Base-by-base conservation (phyloP, 2,888 invertebrate genomes). In the Drosophila prolongata region DNA sequence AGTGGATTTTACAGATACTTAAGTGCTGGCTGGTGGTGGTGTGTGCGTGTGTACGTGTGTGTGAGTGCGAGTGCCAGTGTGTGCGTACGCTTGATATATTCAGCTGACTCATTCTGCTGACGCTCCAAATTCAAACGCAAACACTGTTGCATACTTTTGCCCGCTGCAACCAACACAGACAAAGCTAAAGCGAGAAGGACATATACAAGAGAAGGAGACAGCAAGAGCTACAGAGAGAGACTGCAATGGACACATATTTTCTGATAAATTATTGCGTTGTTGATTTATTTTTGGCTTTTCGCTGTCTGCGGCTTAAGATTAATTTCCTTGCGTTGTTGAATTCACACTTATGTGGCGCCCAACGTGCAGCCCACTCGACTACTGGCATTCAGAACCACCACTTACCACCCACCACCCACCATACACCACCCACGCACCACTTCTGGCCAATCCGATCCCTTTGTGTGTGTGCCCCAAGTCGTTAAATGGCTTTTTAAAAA, bases 281-380 rank as follows among this genome's bases (percentile, higher is more conserved):
- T 87, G 86, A 87, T 87, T 87, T 87, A 87, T 87, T 88, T 88
- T 87, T 85, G 86, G 86, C 86, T 89, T 88, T 88, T 85, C 86
- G 81, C 88, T 85, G 89, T 89, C 90, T 88, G 89, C 89, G 85
- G 88, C 90, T 90, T 83, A 81, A 88, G 89, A 89, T 89, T 89
- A 88, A 89, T 89, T 89, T 89, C 81, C 85, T 89, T 88, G 84
- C 77, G 86, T 78, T 78, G 76, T 78, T 82, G 79, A 80, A 83
- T 80, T 83, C 84, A 80, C 83, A 84, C 83, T 86, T 81, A 70
- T 77, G 68, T 59, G 75, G 42, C 42, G n/a, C 43, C 43, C 37
- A 19, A 5, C 55, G 43, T 30, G 37, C 42, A 44, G 9, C 19
- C 54, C 59, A 10, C 52, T 19, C 14, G 34, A 11, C 37, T 34